Evolutionary conservation across 2,888 invertebrate species (phyloP).

Genomic region (Onthophagus sagittarius): DNA sequence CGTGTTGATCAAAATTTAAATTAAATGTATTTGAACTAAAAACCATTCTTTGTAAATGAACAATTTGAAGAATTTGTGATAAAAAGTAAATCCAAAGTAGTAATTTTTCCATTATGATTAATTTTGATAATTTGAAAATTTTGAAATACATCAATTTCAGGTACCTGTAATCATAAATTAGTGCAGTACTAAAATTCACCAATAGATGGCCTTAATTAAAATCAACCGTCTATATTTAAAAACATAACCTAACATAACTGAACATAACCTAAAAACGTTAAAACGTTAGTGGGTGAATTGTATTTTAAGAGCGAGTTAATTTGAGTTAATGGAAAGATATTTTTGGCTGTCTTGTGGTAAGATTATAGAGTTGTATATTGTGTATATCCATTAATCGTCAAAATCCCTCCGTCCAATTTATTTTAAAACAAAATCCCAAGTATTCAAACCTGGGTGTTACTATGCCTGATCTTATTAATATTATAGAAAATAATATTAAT

Average conservation of each 20-base stretch:
- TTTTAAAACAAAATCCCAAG: too few species aligned
- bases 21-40: neutral
- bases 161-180: neutral
- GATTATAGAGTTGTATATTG: too few species aligned
- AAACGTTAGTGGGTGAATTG: too few species aligned
- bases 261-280: too few species aligned
- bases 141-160: neutral
- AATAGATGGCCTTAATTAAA: neutral
- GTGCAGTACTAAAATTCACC: neutral
- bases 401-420: too few species aligned
- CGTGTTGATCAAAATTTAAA: slow-evolving; percentile 13
- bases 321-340: too few species aligned
- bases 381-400: too few species aligned
- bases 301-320: too few species aligned
- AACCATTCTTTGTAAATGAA: neutral
- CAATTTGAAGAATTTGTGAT: neutral
- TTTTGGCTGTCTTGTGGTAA: too few species aligned
- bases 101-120: neutral
- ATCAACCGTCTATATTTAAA: neutral
- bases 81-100: neutral
- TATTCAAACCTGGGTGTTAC: too few species aligned
- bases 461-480: too few species aligned
- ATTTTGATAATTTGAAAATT: neutral
- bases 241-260: neutral
- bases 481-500: too few species aligned